These are phyloP conservation scores for Ophion obscuratus DNA, from an alignment of 2,888 invertebrate species.

Conservation along the genomic window DNA sequence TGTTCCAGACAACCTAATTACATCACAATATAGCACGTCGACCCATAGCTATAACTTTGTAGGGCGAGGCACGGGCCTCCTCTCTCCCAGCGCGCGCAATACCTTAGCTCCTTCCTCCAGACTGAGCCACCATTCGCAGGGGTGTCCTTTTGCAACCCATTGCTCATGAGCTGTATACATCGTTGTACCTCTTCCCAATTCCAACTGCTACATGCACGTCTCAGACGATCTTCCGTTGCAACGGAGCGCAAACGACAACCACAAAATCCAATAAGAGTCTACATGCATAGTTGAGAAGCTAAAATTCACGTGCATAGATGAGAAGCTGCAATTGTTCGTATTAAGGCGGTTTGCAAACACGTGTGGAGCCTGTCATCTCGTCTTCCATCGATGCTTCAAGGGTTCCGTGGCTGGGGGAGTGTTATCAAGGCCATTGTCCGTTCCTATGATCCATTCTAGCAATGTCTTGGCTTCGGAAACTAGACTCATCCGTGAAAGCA, in stretches of 20 bases:
- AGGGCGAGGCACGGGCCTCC: neutral
- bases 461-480: neutral
- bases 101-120: constrained; percentile 41
- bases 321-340: neutral
- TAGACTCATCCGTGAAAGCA: neutral
- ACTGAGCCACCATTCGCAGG: constrained; percentile 32
- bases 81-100: constrained; percentile 22
- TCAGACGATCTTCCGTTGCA: constrained; percentile 53
- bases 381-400: neutral
- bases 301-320: neutral
- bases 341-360: neutral
- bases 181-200: neutral
- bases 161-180: neutral
- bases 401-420: neutral
- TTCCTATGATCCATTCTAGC: neutral
- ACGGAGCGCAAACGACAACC: constrained; percentile 6
- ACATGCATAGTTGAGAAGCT: constrained; percentile 7
- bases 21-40: constrained; percentile 79
- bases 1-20: constrained; percentile 86
- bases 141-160: constrained; percentile 42
- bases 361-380: neutral
- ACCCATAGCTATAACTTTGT: constrained; percentile 67
- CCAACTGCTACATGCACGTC: constrained; percentile 22
- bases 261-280: constrained; percentile 48
- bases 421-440: neutral